Evolutionary conservation across 2,797 vertebrate species (phyloP), one percentile per base, ranked within the genome.

Genomic region (Hemitrygon akajei): DNA sequence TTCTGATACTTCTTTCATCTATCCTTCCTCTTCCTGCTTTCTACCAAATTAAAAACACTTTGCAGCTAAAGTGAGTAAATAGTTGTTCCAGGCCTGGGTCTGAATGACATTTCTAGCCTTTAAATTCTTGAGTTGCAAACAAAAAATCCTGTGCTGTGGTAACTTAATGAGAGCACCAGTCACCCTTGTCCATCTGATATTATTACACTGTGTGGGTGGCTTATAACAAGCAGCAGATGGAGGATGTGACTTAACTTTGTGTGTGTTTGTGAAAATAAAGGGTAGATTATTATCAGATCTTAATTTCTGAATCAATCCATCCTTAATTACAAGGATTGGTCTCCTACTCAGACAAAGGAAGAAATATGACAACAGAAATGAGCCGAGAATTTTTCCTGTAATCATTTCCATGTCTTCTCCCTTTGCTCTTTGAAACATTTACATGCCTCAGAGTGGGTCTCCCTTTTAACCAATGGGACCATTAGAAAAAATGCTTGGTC

Each of bases 161-260:
- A 93, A 75, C 71, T 75, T 58, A 93, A 73, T 93, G 91, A 93
- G 76, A 75, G 69, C 69, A 76, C 71, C 25, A 93, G 91, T 47
- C 71, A 76, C 47, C 91, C 91, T 58, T 73, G 91, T 66, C 69
- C 71, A 76, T 37, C 27, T n/a, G 27, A 93, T 93, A 76, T 76
- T 76, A 93, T 93, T 93, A 73, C 71, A 20, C 91, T 93, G 11
- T 16, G 71, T 93, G 91, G 91, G 91, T 93, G 91, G 91, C 27
- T 71, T 93, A 25, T 93, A 76, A 47, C 40, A 18, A 93, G 47
- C 71, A 76, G 69, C 91, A 92, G 91, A 75, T 92, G 91, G 69
- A 76, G 40, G 91, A 93, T 75, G 73, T 56, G 69, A 56, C 91
- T 56, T 75, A 71, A 58, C 91, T 93, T 56, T 93, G 69, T 75